Base-by-base conservation (phyloP, 2,888 invertebrate genomes). In the Torymus texanus region DNA sequence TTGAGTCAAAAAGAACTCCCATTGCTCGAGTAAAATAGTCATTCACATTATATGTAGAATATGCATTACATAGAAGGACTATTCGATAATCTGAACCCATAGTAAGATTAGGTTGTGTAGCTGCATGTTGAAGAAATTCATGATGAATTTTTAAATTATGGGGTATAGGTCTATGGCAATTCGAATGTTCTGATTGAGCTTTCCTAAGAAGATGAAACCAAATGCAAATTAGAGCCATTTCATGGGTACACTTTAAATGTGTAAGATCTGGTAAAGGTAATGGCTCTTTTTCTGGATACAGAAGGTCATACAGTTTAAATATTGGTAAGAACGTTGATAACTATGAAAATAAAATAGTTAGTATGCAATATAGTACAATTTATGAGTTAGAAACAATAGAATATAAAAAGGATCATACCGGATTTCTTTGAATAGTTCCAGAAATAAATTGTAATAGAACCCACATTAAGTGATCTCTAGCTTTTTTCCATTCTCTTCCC, bases 391-490 rank as follows among this genome's bases (percentile, higher is more conserved):
- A 63, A 29, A 78, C 16, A 71, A 50, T 53, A 66, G 12, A 41
- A 21, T 62, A 21, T 65, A 80, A n/a, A 51, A 21, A 76, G 11
- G 51, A 91, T 8, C 92, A 90, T 89, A 95, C 94, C 0, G 97
- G 96, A 91, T 98, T 98, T 85, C 97, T 94, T 89, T 97, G 97
- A 86, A 98, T 98, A 87, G 97, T 97, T 68, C 98, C 98, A 0
- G 98, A 98, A 85, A 99, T 97, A 87, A 98, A 98, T 91, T 99
- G 99, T 62, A 99, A 91, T 18, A 99, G 91, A 21, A 98, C 96
- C 98, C 99, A 99, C 98, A 99, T 99, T n/a, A 99, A 91, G 86
- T 99, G 98, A 91, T 98, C 98, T 67, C 99, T 92, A 0, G 98
- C 98, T 90, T 97, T 96, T 80, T 95, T 93, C 88, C 97, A 92